Evolutionary conservation across 2,113 vertebrate species (phyloP), one percentile per base, ranked within the genome.

Genomic region (Taxidea taxus): DNA sequence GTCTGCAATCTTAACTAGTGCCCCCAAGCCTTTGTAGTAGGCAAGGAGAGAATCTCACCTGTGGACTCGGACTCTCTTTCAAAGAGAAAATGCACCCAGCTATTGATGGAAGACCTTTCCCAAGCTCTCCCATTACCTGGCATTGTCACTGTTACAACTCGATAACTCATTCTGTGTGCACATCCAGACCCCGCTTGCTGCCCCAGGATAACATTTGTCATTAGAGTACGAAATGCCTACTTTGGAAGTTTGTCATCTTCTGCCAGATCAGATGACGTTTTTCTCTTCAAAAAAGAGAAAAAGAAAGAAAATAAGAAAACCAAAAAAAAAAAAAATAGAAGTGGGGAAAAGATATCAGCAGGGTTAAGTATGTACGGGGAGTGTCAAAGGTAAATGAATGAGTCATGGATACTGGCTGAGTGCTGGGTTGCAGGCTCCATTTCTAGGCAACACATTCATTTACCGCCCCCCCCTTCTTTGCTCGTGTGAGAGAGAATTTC

Each of bases 91-190:
- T 91, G 98, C 97, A 98, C 98, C 97, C 96, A 87, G 97, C 97
- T 97, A 97, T 98, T 98, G 97, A 98, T 39, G 95, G 98, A 97
- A 98, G 98, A 97, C 97, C 92, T 98, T 99, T 99, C 98, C 98
- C 98, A 99, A 99, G 98, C 98, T 99, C 99, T 99, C 98, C 75
- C 97, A 97, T 99, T 99, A 99, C 99, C 97, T 47, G 94, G 95
- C 98, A 98, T 98, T 98, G 98, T 98, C 98, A 93, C 94, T 95
- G 96, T 87, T 97, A 98, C 94, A 98, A 98, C 98, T 94, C 97
- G 98, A 98, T 98, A 98, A 98, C 96, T 97, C 98, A 97, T 77
- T 96, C 84, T 93, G 96, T 98, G 98, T 98, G 95, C 97, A 95
- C 95, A 97, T 98, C 96, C 97, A 97, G 97, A 90, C 92, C 93